These are phyloP conservation scores for Trichogramma evanescens DNA, from an alignment of 2,888 invertebrate species.

Conservation along the genomic window DNA sequence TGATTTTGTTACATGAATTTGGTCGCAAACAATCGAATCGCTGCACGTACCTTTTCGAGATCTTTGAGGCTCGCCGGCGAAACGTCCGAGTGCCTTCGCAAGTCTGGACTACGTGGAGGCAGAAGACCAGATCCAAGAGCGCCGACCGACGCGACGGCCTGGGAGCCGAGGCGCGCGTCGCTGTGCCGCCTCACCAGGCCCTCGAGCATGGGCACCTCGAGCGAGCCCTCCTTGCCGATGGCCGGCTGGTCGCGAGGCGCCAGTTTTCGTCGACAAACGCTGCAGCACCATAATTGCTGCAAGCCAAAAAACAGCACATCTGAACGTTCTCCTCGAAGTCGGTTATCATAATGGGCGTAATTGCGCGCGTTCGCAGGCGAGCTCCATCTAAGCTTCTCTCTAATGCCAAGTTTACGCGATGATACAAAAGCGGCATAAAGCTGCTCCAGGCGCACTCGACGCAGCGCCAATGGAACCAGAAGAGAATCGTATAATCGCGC, in stretches of 20 bases:
- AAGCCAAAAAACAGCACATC: not conserved
- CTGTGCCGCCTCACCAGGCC: slow-evolving; percentile 75
- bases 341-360: too few relatives aligned
- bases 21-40: not conserved
- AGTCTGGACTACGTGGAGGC: slow-evolving; percentile 77
- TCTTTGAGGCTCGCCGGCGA: slow-evolving; percentile 82
- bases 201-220: slow-evolving; percentile 74
- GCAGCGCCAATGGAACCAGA: too few relatives aligned
- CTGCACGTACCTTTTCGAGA: slow-evolving; percentile 68
- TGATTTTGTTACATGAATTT: not conserved
- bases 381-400: too few relatives aligned
- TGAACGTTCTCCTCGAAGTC: not conserved
- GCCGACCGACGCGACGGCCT: slow-evolving; percentile 41
- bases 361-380: too few relatives aligned
- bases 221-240: slow-evolving; percentile 69
- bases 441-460: too few relatives aligned
- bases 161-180: slow-evolving; percentile 63
- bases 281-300: slow-evolving; percentile 79
- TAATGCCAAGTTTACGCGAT: too few relatives aligned
- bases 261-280: slow-evolving; percentile 78
- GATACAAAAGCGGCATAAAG: too few relatives aligned
- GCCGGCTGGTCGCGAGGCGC: slow-evolving; percentile 67
- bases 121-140: slow-evolving; percentile 60
- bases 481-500: too few relatives aligned
- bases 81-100: slow-evolving; percentile 77